Evolutionary conservation across 2,888 invertebrate species (phyloP).

Genomic region (Callimorpha dominula): DNA sequence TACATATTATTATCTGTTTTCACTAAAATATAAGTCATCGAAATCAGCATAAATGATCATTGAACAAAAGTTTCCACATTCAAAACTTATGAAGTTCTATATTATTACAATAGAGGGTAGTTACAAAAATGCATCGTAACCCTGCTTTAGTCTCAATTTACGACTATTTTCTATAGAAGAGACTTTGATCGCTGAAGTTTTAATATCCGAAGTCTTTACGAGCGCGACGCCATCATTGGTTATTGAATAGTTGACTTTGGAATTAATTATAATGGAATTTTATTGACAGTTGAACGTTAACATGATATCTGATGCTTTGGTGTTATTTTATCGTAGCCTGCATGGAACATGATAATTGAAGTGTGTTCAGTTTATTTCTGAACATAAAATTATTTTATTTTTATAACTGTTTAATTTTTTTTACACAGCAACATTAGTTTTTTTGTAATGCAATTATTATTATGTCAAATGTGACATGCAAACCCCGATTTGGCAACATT

Average conservation of each 20-base stretch:
- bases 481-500: no score
- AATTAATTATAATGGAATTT: conserved; percentile 26
- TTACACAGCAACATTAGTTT: no score
- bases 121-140: conserved; percentile 40
- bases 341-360: background rate
- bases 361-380: background rate
- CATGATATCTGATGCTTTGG: background rate
- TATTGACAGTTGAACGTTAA: conserved; percentile 13
- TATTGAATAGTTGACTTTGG: conserved; percentile 49
- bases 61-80: no score
- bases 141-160: conserved; percentile 64
- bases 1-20: no score
- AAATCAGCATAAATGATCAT: background rate
- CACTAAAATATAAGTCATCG: no score
- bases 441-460: no score
- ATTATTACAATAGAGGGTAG: conserved; percentile 15
- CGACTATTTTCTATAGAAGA: conserved; percentile 50
- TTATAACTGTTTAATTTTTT: no score
- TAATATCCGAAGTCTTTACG: conserved; percentile 64
- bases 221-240: conserved; percentile 59
- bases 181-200: conserved; percentile 72
- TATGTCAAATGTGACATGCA: no score
- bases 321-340: background rate
- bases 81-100: background rate
- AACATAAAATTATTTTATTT: no score